Evolutionary conservation across 2,888 invertebrate species (phyloP).

Genomic region (Napeogenes sylphis): DNA sequence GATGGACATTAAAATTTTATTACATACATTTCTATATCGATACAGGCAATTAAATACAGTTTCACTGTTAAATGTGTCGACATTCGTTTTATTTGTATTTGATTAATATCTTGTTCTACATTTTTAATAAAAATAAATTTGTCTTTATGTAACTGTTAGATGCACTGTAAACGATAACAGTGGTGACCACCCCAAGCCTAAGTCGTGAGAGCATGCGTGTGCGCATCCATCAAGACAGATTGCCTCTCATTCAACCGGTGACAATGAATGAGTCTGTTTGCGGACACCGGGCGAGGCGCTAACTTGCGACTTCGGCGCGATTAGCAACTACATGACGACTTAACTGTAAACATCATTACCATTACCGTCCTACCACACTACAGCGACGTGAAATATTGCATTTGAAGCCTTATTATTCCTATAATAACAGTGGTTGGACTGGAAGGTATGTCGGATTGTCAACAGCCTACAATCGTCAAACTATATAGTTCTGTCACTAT

Average conservation of each 20-base stretch:
- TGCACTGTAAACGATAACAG: background rate
- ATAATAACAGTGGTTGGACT: constrained; percentile 30
- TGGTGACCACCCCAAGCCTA: constrained; percentile 30
- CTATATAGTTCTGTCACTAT: constrained; percentile 67
- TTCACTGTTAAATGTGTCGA: constrained; percentile 23
- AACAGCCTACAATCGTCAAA: constrained; percentile 60
- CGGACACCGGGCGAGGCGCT: constrained; percentile 76
- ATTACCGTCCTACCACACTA: constrained; percentile 45
- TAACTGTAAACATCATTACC: constrained; percentile 76
- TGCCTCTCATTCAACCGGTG: constrained; percentile 59
- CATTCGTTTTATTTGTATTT: background rate
- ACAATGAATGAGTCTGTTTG: constrained; percentile 72
- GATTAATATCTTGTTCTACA: background rate
- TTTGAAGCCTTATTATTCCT: constrained; percentile 36
- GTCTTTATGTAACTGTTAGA: background rate
- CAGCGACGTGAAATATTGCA: constrained; percentile 26
- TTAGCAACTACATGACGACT: constrained; percentile 70
- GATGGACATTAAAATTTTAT: constrained; percentile 39
- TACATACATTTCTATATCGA: constrained; percentile 31
- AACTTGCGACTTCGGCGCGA: constrained; percentile 66
- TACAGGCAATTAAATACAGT: constrained; percentile 30
- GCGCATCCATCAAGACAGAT: constrained; percentile 44
- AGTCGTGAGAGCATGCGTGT: constrained; percentile 31
- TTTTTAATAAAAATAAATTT: background rate
- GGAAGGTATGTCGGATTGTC: constrained; percentile 42